A percentile compares a stretch with the other conserved stretches of the same genome.
phyloP scores from a whole-genome alignment of 2,113 vertebrate genomes.

The Anolis sagrei region DNA sequence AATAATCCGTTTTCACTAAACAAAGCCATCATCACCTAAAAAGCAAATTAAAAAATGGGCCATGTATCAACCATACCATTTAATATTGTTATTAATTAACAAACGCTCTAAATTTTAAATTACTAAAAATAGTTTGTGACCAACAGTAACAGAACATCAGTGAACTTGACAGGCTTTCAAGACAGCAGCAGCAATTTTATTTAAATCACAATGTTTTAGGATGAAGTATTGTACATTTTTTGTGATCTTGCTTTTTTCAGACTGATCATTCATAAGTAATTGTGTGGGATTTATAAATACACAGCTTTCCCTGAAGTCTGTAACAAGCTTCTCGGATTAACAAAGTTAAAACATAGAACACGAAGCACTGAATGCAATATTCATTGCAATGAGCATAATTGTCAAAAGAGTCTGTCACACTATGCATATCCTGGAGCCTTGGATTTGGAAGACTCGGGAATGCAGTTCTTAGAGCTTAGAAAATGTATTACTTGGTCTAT shows the following conservation, averaged over 20 bases:
- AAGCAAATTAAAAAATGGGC: conserved; percentile 2
- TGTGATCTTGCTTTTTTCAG: conserved; percentile 3
- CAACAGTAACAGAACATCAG: conserved; percentile 52
- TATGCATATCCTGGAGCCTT: conserved; percentile 13
- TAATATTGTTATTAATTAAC: conserved; percentile 56
- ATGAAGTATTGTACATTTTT: neutral
- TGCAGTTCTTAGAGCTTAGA: neutral
- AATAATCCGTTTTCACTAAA: conserved; percentile 38
- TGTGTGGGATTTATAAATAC: neutral
- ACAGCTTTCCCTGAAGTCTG: conserved; percentile 27
- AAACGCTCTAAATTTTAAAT: conserved; percentile 52
- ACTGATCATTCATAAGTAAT: conserved; percentile 13
- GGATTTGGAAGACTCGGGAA: conserved; percentile 35
- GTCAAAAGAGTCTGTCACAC: conserved; percentile 27
- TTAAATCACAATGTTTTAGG: conserved; percentile 24
- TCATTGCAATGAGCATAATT: conserved; percentile 41
- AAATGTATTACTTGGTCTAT: too few species aligned
- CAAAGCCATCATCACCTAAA: conserved; percentile 22
- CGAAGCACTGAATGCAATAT: conserved; percentile 46
- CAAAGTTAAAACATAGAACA: conserved; percentile 46
- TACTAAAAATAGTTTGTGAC: conserved; percentile 59
- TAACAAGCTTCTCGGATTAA: conserved; percentile 33
- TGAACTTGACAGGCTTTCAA: too few species aligned
- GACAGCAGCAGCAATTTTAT: conserved; percentile 23
- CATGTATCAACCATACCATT: too few species aligned